These are phyloP conservation scores for Hecatera dysodea DNA, from an alignment of 2,888 invertebrate species.

Conservation along the genomic window DNA sequence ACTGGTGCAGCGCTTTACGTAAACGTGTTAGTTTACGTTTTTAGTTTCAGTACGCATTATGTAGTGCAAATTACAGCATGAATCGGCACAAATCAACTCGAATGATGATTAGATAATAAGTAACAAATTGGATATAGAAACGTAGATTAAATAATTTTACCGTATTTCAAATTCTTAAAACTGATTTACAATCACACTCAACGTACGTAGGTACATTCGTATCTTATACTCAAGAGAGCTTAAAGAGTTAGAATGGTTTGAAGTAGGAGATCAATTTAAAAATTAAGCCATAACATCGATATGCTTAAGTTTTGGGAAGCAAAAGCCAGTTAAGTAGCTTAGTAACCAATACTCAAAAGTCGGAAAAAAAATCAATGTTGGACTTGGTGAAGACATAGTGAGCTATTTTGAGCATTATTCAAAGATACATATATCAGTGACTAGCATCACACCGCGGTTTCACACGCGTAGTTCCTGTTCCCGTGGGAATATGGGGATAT, in stretches of 20 bases:
- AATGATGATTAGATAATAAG: background rate
- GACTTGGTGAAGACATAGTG: background rate
- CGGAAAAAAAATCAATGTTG: no score
- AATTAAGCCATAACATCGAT: background rate
- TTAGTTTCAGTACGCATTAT: background rate
- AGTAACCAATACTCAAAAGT: no score
- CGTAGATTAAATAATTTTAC: background rate
- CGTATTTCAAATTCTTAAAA: background rate
- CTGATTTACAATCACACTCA: background rate
- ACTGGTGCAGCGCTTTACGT: background rate
- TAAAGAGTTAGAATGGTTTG: background rate
- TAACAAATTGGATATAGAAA: background rate
- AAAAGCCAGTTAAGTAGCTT: no score
- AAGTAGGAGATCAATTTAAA: background rate
- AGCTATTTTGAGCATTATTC: background rate
- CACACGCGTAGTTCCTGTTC: no score
- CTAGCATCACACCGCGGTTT: no score
- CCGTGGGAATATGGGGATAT: no score
- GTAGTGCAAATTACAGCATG: background rate
- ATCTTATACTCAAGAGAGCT: background rate
- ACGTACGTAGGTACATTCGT: background rate
- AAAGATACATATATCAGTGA: no score
- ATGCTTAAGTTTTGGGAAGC: no score
- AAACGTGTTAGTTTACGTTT: constrained; percentile 6
- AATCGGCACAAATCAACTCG: background rate